These are phyloP conservation scores for Leptopilina drosophilae DNA, from an alignment of 2,888 invertebrate species.

Conservation along the genomic window DNA sequence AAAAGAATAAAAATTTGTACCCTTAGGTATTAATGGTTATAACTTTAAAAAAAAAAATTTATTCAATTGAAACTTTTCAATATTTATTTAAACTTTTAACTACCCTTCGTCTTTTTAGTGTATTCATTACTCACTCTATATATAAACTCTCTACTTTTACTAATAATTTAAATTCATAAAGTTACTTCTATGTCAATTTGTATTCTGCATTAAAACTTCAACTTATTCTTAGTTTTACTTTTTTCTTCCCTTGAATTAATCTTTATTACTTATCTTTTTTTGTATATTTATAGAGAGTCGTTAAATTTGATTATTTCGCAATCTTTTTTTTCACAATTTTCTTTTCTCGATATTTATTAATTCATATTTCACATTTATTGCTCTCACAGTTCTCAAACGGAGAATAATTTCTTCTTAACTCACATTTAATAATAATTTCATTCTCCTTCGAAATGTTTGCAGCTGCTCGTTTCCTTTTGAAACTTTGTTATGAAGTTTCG, in stretches of 20 bases:
- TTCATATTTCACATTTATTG: neutral
- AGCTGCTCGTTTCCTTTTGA: neutral
- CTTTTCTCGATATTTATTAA: neutral
- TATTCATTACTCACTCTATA: neutral
- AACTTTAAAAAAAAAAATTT: neutral
- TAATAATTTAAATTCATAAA: no score
- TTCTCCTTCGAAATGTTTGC: neutral
- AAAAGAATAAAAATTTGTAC: neutral
- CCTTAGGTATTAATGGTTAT: neutral
- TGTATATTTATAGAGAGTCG: no score
- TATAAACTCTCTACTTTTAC: no score
- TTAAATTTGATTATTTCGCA: no score
- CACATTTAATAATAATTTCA: slow-evolving; percentile 5
- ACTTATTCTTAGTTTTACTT: no score
- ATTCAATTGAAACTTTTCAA: neutral
- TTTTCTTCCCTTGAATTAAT: no score
- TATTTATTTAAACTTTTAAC: neutral
- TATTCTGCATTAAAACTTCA: no score
- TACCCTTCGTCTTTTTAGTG: neutral
- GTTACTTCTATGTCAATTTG: no score
- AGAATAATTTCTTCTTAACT: slow-evolving; percentile 9
- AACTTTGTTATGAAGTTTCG: slow-evolving; percentile 4
- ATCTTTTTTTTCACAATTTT: neutral
- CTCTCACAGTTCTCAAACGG: neutral
- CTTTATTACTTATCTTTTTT: no score